A percentile compares a stretch with the other conserved stretches of the same genome.
These are phyloP conservation scores for Porites australiensis DNA, from an alignment of 64 coral and sea anemone species.

Conservation along the genomic window DNA sequence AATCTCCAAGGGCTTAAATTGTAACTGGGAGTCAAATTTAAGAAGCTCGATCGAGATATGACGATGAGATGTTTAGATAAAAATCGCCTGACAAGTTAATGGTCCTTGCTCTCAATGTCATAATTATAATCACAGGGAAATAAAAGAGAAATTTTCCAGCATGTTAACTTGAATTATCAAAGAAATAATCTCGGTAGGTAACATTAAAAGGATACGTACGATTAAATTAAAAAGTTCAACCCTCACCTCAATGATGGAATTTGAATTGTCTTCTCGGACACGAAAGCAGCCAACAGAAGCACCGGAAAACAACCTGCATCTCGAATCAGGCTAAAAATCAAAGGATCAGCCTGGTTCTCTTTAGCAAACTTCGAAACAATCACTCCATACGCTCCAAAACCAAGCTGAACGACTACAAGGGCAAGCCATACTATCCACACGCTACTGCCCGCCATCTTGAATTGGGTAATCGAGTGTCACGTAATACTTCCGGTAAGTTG, in stretches of 20 bases:
- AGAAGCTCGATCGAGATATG: no score
- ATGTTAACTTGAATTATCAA: no score
- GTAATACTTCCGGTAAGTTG: no score
- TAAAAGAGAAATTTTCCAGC: no score
- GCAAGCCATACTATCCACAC: constrained; percentile 75
- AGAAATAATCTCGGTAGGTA: no score
- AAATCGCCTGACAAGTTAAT: no score
- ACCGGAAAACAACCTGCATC: constrained; percentile 85
- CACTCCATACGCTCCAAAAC: constrained; percentile 92
- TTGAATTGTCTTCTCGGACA: constrained; percentile 59
- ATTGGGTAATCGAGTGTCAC: background rate
- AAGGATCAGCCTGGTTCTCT: constrained; percentile 83
- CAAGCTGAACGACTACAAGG: constrained; percentile 73
- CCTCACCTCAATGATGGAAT: constrained; percentile 60
- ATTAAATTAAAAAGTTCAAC: no score
- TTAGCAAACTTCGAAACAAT: constrained; percentile 86
- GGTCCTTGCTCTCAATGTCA: no score
- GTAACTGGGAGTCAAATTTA: background rate
- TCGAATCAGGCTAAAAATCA: constrained; percentile 84
- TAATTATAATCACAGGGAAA: no score
- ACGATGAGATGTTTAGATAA: background rate
- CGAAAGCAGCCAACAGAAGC: constrained; percentile 75
- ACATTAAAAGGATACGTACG: no score
- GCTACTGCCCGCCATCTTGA: constrained; percentile 15
- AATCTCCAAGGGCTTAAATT: no score